Evolutionary conservation across 2,888 invertebrate species (phyloP), one percentile per base, ranked within the genome.

Genomic region (Chydorus sphaericus): DNA sequence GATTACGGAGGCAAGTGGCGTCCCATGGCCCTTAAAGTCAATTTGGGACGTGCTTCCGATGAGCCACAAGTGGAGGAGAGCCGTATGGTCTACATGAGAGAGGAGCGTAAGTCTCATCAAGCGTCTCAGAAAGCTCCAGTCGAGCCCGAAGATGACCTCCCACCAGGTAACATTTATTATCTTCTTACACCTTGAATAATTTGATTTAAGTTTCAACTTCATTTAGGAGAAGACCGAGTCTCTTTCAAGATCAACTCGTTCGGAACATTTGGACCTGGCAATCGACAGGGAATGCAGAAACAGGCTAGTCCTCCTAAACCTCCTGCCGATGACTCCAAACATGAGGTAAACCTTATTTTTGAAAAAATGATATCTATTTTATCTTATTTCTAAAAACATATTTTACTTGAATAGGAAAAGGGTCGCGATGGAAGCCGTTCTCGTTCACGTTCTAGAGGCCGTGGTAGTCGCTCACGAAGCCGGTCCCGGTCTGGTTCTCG

Each of bases 1-100:
- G 31, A 30, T 10, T 31, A 31, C 33, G 23, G 20, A 16, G 55
- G 55, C 5, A 55, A 55, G n/a, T 55, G 55, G 55, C 23, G 48
- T 16, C 55, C 55, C 6, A 48, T 55, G 48, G 48, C 55, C 2
- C 11, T 55, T 23, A 52, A 52, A 36, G 36, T 52, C 31, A 52
- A 52, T 11, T 23, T 52, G 37, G 52, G 52, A 4, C 52, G 52
- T 26, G 52, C 31, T 8, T 36, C 36, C 20, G 52, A 52, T 14
- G 52, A 52, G n/a, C 52, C 52, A 11, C 36, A 52, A 36, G 52
- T 52, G 8, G 52, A 52, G 18, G 52, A 52, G n/a, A 52, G 52
- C 18, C 52, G 52, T 2, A 52, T 36, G 36, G 52, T 52, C 3
- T 52, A 52, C 52, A 52, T 52, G 52, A 31, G 33, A 7, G 52